Percentiles rank a stretch among this genome's conserved stretches.
These are phyloP conservation scores for Masnerella sp. DNA, from an alignment of 2,888 invertebrate genomes.

Conservation along the genomic window DNA sequence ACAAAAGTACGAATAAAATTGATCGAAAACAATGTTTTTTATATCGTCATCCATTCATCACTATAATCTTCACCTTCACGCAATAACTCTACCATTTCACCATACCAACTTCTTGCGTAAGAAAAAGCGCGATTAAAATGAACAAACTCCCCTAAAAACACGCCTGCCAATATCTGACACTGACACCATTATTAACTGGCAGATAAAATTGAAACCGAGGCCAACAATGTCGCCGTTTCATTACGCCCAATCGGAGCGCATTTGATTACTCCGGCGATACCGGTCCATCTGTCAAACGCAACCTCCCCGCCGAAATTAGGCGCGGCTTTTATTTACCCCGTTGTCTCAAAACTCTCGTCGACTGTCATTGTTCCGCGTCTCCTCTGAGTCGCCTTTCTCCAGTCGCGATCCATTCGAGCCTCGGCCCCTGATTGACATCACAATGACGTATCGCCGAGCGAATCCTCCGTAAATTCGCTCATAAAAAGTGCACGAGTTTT, in stretches of 20 bases:
- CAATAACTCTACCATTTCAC: too few relatives aligned
- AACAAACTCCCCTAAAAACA: constrained; percentile 15
- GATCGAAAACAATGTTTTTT: too few relatives aligned
- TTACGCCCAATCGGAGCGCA: constrained; percentile 46
- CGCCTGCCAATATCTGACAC: constrained; percentile 23
- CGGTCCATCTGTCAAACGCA: constrained; percentile 51
- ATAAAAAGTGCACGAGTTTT: constrained; percentile 25
- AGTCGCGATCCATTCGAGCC: constrained; percentile 36
- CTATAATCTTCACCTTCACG: too few relatives aligned
- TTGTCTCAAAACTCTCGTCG: constrained; percentile 40
- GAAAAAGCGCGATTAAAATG: constrained; percentile 4
- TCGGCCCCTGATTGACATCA: constrained; percentile 32
- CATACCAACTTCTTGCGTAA: too few relatives aligned
- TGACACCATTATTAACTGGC: constrained; percentile 45
- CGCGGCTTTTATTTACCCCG: constrained; percentile 36
- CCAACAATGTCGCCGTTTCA: constrained; percentile 24
- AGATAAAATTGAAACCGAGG: constrained; percentile 29
- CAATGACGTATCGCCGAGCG: constrained; percentile 21
- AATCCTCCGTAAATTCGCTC: constrained; percentile 21
- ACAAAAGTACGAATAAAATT: too few relatives aligned
- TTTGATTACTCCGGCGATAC: constrained; percentile 41
- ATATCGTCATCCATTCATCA: too few relatives aligned
- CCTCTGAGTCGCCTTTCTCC: constrained; percentile 41
- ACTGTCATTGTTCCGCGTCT: constrained; percentile 29
- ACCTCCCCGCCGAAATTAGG: constrained; percentile 43